Percentiles rank a stretch among this genome's conserved stretches.
Evolutionary conservation across 1,140 invertebrate species (phyloP).

Genomic region (Drosophila fuyamai): DNA sequence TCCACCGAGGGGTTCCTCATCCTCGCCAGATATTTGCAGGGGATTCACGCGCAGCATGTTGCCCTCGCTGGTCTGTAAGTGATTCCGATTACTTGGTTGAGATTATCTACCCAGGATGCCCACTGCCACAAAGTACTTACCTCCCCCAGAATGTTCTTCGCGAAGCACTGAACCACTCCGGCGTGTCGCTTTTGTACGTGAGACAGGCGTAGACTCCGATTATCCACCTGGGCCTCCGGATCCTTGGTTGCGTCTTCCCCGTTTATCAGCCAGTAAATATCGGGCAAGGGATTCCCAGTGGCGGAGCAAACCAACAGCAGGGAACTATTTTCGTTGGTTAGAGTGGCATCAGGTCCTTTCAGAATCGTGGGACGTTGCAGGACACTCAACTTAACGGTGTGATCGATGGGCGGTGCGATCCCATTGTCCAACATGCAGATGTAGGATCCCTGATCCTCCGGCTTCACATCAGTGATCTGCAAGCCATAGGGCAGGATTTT

Average conservation of each 20-base stretch:
- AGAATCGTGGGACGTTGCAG: constrained; percentile 88
- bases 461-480: constrained; percentile 87
- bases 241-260: constrained; percentile 88
- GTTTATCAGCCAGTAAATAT: constrained; percentile 93
- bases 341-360: constrained; percentile 86
- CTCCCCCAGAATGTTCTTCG: constrained; percentile 92
- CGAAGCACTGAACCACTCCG: constrained; percentile 95
- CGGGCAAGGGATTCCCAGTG: constrained; percentile 89
- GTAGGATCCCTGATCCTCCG: constrained; percentile 89
- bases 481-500: constrained; percentile 86
- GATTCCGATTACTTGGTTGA: background rate
- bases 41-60: constrained; percentile 90
- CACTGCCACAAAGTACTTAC: constrained; percentile 58
- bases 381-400: constrained; percentile 85
- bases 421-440: constrained; percentile 87
- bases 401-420: constrained; percentile 84
- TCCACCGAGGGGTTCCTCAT: constrained; percentile 64
- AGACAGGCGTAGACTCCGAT: constrained; percentile 87
- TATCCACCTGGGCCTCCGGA: constrained; percentile 85
- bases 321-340: constrained; percentile 88
- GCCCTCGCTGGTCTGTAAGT: constrained; percentile 85
- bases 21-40: constrained; percentile 88
- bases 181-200: constrained; percentile 87
- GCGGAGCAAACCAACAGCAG: constrained; percentile 89
- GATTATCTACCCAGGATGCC: background rate